Evolutionary conservation across 2,888 invertebrate genomes (phyloP).

Genomic region (Ethmia dodecea): DNA sequence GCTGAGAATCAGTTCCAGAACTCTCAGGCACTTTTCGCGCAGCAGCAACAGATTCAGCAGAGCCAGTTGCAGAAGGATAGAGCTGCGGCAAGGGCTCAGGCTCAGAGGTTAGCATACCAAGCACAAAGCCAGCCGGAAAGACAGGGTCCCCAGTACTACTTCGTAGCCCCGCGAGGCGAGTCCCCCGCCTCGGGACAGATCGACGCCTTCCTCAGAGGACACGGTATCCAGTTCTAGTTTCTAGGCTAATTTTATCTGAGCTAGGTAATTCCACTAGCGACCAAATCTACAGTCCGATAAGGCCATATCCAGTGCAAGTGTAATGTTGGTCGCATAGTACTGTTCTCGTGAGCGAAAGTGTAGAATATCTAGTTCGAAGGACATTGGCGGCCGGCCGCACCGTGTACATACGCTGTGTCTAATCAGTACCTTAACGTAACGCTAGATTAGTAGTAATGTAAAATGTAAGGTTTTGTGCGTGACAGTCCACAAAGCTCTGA

Average conservation of each 20-base stretch:
- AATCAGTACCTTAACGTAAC: conserved; percentile 63
- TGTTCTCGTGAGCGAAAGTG: conserved; percentile 39
- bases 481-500: conserved; percentile 37
- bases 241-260: conserved; percentile 31
- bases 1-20: conserved; percentile 78
- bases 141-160: conserved; percentile 74
- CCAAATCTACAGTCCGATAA: conserved; percentile 22
- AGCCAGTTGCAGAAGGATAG: conserved; percentile 79
- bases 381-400: conserved; percentile 41
- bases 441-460: conserved; percentile 55
- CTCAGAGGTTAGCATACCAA: conserved; percentile 50
- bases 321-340: conserved; percentile 40
- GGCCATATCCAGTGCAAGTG: conserved; percentile 29
- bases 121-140: conserved; percentile 49
- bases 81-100: conserved; percentile 72
- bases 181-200: conserved; percentile 82
- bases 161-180: conserved; percentile 75
- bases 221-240: conserved; percentile 80
- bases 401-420: conserved; percentile 62
- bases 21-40: conserved; percentile 81
- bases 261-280: conserved; percentile 46
- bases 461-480: conserved; percentile 43
- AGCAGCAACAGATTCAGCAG: conserved; percentile 83
- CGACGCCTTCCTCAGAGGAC: conserved; percentile 87
- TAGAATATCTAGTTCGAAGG: conserved; percentile 34